Evolutionary conservation across 2,797 vertebrate genomes (phyloP), one percentile per base, ranked within the genome.

Genomic region (Rallus crepitans): DNA sequence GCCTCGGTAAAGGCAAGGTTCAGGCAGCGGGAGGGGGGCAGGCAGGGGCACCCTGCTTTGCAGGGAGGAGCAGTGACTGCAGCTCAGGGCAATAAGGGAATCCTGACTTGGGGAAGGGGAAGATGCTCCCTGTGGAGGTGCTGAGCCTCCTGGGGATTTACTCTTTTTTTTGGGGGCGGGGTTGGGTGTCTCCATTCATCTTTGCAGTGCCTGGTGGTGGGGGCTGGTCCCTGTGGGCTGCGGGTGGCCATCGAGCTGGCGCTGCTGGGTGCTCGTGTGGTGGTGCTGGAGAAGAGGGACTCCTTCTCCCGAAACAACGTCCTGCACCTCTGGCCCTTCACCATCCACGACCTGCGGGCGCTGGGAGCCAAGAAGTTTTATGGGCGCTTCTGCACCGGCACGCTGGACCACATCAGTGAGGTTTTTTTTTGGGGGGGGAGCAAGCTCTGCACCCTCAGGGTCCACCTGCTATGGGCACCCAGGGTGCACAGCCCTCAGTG

Each of bases 301-400:
- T 91, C 97, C 31, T 99, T 99, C 95, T 98, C 98, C 37, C 98
- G 99, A 61, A 99, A 99, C 98, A 99, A 99, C 1, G 99, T 99
- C 15, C 98, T 99, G 78, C 99, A 99, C 95, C 98, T 99, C 91
- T 99, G 99, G 99, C 99, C 99, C 68, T 99, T 97, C 98, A 99
- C 99, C 94, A 99, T 99, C 92, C 98, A 97, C 0, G 99, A 99
- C 97, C 98, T 99, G 47, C 98, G 98, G 2, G 98, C 97, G 0
- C 98, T 99, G 2, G 99, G 98, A 0, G 99, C 99, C 92, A 99
- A 99, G 97, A 99, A 99, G 96, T 99, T 99, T 96, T 99, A 99
- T 0, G 99, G 99, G 15, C 99, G 98, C 90, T 99, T 99, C 98
- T 99, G 99, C 97, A 98, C 97, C 0, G 99, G 99, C 31, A 97